Percentiles rank a stretch among this genome's conserved stretches.
Conservation (phyloP, 2,797 vertebrate genomes). For the Neoniphon sammara region DNA sequence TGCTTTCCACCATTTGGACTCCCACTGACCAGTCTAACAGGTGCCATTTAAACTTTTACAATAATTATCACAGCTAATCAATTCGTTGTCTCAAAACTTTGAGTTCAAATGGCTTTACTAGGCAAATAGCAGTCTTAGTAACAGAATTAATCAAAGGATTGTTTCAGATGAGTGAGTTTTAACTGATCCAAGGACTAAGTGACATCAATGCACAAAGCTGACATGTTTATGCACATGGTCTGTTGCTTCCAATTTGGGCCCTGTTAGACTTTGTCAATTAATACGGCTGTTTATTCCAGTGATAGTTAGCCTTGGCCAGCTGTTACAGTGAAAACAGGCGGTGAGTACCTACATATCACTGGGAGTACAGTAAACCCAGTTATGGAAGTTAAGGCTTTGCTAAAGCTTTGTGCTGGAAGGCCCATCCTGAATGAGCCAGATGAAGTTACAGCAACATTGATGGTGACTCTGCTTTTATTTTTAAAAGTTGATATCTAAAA, state of each 20-base stretch:
- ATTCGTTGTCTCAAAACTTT: neutral
- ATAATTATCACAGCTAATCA: neutral
- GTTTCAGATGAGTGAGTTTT: neutral
- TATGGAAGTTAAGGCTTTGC: too few species aligned
- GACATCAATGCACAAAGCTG: neutral
- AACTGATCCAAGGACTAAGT: neutral
- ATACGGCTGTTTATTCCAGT: neutral
- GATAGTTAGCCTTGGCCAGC: neutral
- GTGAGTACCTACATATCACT: too few species aligned
- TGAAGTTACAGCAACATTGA: too few species aligned
- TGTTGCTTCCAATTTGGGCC: too few species aligned
- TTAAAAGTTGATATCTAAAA: too few species aligned
- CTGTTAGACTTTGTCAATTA: too few species aligned
- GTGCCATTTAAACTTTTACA: slow-evolving; percentile 26
- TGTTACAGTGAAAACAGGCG: neutral
- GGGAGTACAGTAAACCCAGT: too few species aligned
- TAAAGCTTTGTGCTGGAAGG: too few species aligned
- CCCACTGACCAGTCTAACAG: neutral
- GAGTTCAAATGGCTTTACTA: neutral
- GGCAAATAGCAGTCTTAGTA: neutral
- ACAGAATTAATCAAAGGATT: neutral
- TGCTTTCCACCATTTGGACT: neutral
- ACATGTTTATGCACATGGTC: neutral
- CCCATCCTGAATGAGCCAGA: too few species aligned
- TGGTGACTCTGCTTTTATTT: too few species aligned